Conservation (phyloP, 2,113 vertebrate species). For the Artemisiospiza belli region DNA sequence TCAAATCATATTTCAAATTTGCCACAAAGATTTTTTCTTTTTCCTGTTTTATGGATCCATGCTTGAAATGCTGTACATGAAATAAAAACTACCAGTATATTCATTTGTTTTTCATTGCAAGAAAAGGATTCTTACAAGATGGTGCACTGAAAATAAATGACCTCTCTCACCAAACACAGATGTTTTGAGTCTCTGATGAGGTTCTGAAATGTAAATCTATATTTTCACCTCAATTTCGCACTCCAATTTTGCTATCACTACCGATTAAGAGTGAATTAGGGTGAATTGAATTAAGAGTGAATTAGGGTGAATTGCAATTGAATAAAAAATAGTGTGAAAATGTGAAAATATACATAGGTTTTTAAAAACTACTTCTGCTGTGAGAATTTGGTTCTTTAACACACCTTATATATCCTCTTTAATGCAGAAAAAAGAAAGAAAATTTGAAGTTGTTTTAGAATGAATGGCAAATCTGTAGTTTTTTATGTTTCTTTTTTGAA, state of each 20-base stretch:
- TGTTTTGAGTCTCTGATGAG: neutral
- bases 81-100: neutral
- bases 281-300: neutral
- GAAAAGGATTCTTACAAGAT: neutral
- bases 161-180: neutral
- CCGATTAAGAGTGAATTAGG: neutral
- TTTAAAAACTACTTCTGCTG: neutral
- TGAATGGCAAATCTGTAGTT: neutral
- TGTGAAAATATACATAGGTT: neutral
- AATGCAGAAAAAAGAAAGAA: neutral
- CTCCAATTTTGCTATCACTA: neutral
- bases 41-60: neutral
- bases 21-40: neutral
- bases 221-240: neutral
- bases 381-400: neutral
- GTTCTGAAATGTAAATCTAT: neutral
- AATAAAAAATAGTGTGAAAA: neutral
- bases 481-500: neutral
- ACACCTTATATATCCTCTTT: fast-evolving
- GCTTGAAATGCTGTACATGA: neutral
- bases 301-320: neutral
- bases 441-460: neutral
- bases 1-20: neutral
- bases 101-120: neutral
- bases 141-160: neutral